phyloP scores from a whole-genome alignment of 2,888 invertebrate species.

The Chrysolina haemoptera region DNA sequence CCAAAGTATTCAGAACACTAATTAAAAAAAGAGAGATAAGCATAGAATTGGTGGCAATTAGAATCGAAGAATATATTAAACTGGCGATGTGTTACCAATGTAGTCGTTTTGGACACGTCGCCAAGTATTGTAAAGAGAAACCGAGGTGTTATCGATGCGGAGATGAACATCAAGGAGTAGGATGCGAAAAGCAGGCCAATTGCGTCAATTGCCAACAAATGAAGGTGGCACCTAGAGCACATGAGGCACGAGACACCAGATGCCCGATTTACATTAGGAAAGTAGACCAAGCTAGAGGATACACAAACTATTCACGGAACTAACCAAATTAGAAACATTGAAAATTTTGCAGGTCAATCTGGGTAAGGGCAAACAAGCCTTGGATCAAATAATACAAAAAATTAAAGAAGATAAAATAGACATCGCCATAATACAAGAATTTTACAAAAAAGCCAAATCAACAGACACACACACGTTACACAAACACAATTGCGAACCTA shows the following conservation, averaged over 20 bases:
- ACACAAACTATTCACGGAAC: neutral
- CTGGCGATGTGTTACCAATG: neutral
- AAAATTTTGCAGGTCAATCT: neutral
- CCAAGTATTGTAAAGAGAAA: neutral
- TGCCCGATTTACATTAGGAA: neutral
- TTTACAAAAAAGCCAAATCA: neutral
- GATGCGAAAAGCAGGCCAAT: neutral
- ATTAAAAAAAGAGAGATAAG: neutral
- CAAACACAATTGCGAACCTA: too few species aligned
- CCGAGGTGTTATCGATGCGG: neutral
- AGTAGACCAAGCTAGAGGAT: too few species aligned
- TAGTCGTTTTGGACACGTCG: neutral
- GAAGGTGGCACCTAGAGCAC: neutral
- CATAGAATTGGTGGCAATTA: neutral
- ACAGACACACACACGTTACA: too few species aligned
- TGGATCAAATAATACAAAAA: neutral
- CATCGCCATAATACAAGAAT: neutral
- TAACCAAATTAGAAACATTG: too few species aligned
- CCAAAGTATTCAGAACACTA: neutral
- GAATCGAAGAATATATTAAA: neutral
- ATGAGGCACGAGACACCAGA: neutral
- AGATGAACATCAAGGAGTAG: neutral
- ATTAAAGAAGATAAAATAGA: neutral
- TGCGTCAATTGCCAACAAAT: slow-evolving; percentile 1
- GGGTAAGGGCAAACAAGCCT: neutral